A percentile compares a stretch with the other conserved stretches of the same genome.
Conservation (phyloP, 2,888 invertebrate species). For the Acutogordius australiensis region DNA sequence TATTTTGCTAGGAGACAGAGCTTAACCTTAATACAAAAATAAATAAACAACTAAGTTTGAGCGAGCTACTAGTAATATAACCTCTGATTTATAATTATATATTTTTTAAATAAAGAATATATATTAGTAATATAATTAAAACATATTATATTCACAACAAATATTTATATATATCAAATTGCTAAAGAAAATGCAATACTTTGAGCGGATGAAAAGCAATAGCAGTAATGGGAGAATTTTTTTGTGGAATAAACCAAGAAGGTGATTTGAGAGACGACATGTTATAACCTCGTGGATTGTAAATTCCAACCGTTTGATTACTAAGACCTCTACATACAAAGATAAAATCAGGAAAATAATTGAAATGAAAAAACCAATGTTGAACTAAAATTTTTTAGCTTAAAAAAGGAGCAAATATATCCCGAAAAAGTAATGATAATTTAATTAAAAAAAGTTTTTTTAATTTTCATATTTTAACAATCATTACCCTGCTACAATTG, state of each 20-base stretch:
- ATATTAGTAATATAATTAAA: background rate
- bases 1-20: no score
- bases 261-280: slow-evolving; percentile 2
- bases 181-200: background rate
- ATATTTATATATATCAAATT: background rate
- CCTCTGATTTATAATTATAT: no score
- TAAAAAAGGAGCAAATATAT: no score
- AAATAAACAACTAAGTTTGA: no score
- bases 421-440: no score
- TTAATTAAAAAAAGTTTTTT: no score
- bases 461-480: no score
- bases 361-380: no score
- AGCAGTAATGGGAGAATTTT: background rate
- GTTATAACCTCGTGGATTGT: slow-evolving; percentile 8
- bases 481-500: background rate
- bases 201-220: background rate
- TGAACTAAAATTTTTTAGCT: no score
- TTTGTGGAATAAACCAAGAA: background rate
- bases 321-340: background rate
- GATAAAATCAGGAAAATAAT: background rate
- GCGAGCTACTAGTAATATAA: no score
- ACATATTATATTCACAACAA: background rate
- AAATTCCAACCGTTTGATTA: background rate
- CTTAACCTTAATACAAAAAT: no score
- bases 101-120: background rate